Evolutionary conservation across 35 echinoderm and acorn worm species (phyloP).

Genomic region (Eucidaris tribuloides): DNA sequence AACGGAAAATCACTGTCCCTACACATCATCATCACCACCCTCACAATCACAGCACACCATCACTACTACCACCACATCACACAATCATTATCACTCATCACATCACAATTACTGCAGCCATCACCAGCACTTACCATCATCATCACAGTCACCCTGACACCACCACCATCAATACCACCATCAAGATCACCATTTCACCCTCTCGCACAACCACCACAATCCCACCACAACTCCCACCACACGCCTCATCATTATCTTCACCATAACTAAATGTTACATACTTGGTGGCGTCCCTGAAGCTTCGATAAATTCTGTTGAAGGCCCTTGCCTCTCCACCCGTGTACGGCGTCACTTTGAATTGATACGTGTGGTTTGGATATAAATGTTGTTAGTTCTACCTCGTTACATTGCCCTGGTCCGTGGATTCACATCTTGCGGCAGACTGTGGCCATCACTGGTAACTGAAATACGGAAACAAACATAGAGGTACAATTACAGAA

Average conservation of each 20-base stretch:
- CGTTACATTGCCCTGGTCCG: not conserved
- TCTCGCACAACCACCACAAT: not conserved
- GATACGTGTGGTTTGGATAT: slow-evolving; percentile 19
- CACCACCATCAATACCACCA: not conserved
- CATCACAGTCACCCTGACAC: not conserved
- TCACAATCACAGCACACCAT: no score
- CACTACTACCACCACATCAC: no score
- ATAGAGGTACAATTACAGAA: no score
- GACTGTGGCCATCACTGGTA: no score
- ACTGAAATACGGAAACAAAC: no score
- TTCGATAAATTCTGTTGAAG: not conserved
- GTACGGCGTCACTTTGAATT: not conserved
- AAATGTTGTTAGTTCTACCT: not conserved
- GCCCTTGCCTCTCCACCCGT: not conserved
- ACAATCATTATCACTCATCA: not conserved
- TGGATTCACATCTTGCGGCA: not conserved
- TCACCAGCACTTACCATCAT: not conserved
- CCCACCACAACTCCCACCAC: not conserved
- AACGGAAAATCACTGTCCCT: no score
- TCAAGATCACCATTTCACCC: no score
- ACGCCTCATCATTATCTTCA: not conserved
- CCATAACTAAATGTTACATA: not conserved
- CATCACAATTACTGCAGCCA: not conserved
- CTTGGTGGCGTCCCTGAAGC: not conserved
- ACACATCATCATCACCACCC: no score